Evolutionary conservation across 1,140 invertebrate genomes (phyloP), one percentile per base, ranked within the genome.

Genomic region (Cotesia chilonis): DNA sequence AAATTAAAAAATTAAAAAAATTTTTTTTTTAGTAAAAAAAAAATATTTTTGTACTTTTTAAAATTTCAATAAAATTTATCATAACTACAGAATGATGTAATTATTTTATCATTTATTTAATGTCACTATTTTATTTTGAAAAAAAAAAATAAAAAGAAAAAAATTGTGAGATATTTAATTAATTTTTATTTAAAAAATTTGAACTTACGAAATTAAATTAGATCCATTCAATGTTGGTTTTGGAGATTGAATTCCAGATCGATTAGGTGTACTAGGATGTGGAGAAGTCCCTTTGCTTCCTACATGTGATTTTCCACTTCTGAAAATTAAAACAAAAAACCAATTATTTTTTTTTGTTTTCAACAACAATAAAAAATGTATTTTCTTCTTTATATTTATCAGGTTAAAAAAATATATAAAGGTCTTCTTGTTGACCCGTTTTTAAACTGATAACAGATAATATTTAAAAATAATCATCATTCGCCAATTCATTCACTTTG

Each of bases 221-320:
- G 83, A 82, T 74, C 85, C 85, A 77, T 87, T 87, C 36, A 84
- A 75, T 52, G 78, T 82, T 47, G 82, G 81, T 77, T 87, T 86
- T 38, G 85, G 85, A 9, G 84, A 86, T 74, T 86, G 85, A 63
- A 87, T 82, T 68, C 84, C 84, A 20, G 84, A 85, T 75, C 82
- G 82, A 9, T 74, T 80, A 59, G 83, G 80, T 68, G 83, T 81
- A 41, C 69, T 77, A 72, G 85, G 84, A 68, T 85, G 79, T 36
- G 85, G 84, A 20, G 85, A 86, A 35, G 80, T 82, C 71, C 82
- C 84, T 82, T 87, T 86, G 60, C 83, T 86, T 20, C 73, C 77
- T 71, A 85, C 67, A 73, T 84, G 83, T 66, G 81, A 80, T 66
- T 86, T 87, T 66, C 82, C 83, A 57, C 85, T 87, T 2, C 10